Evolutionary conservation across 2,888 invertebrate genomes (phyloP).

Genomic region (Metopia argyrocephala): DNA sequence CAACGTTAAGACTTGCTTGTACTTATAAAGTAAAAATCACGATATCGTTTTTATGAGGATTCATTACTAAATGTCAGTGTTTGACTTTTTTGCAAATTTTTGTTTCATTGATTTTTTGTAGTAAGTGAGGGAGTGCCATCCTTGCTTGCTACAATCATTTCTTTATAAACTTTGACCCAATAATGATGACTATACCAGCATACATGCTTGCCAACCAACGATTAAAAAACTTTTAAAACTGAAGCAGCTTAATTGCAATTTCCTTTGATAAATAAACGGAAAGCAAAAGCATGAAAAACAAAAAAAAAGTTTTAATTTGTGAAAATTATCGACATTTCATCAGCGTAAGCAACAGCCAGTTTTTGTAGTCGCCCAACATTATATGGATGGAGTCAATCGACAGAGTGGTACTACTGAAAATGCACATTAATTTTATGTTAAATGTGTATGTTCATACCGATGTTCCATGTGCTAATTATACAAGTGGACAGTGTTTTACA

Average conservation of each 20-base stretch:
- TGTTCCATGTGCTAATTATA: no score
- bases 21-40: constrained; percentile 27
- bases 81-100: background rate
- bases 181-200: constrained; percentile 15
- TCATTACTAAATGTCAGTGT: constrained; percentile 24
- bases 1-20: no score
- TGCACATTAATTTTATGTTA: no score
- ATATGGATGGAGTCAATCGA: background rate
- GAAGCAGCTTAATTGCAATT: constrained; percentile 29
- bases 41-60: background rate
- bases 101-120: background rate
- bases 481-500: no score
- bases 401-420: no score
- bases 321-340: constrained; percentile 42
- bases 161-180: constrained; percentile 52
- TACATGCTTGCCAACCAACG: no score
- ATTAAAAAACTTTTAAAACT: background rate
- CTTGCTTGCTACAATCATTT: constrained; percentile 22
- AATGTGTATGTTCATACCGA: no score
- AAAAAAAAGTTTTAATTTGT: constrained; percentile 18
- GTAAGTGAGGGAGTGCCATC: constrained; percentile 50
- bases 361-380: background rate
- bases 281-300: background rate
- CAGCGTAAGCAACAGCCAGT: background rate
- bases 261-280: background rate